These are phyloP conservation scores for Hydropsyche tenuis DNA, from an alignment of 1,140 invertebrate species.

Conservation along the genomic window DNA sequence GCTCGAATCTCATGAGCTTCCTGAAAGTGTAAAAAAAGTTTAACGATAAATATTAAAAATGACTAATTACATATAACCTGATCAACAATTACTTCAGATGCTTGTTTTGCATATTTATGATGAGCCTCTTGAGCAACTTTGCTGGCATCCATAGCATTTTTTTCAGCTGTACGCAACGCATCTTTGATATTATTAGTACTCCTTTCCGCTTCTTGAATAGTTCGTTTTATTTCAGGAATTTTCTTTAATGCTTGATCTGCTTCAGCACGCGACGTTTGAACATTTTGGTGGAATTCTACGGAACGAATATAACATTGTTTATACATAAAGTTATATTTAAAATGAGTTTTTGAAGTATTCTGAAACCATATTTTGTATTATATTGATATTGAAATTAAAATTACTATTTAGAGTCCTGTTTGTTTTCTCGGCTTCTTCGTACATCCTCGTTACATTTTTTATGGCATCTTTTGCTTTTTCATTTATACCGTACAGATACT, in stretches of 20 bases:
- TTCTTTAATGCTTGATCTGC: conserved; percentile 76
- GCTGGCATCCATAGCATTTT: conserved; percentile 78
- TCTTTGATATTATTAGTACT: conserved; percentile 64
- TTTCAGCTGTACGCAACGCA: conserved; percentile 75
- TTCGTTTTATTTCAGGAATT: conserved; percentile 75
- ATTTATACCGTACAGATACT: conserved; percentile 72
- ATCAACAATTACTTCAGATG: conserved; percentile 69
- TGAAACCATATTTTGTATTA: background rate
- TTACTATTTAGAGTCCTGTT: conserved; percentile 82
- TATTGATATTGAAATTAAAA: conserved; percentile 39
- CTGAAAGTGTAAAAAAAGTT: conserved; percentile 1
- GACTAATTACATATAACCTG: background rate
- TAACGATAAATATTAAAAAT: conserved; percentile 1
- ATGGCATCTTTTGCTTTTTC: conserved; percentile 82
- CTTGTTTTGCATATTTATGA: conserved; percentile 72
- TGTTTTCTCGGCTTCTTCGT: conserved; percentile 87
- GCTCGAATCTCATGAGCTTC: conserved; percentile 37
- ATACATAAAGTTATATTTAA: background rate
- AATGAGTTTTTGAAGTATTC: background rate
- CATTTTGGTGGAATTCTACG: conserved; percentile 90
- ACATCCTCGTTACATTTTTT: conserved; percentile 80
- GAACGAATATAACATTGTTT: no score
- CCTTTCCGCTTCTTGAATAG: conserved; percentile 54
- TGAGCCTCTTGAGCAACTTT: conserved; percentile 80
- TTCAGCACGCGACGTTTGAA: conserved; percentile 77